Base-by-base conservation (phyloP, 2,113 vertebrate genomes). In the Pygoscelis antarcticus region DNA sequence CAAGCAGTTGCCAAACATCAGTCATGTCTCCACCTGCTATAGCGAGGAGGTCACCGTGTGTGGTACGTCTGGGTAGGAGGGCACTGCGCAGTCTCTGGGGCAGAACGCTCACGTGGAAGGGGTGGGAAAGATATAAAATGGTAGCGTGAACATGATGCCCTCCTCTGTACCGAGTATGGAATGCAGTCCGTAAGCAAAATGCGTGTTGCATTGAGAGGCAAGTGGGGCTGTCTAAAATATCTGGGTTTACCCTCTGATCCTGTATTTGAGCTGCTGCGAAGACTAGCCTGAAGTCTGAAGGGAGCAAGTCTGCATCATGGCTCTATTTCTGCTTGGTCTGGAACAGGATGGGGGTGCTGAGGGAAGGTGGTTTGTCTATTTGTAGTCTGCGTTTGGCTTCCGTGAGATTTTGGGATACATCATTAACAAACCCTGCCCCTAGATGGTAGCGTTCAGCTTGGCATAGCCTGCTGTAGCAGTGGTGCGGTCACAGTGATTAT, bases 41-140 rank as follows among this genome's bases (percentile, higher is more conserved):
- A 98, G 98, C 3, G 99, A 99, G 95, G 99, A 99, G 96, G 98
- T 99, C 94, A 99, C 99, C 0, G 99, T 99, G 92, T 99, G 99
- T 8, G 99, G 99, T 99, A 98, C 32, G 97, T 78, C 54, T 25
- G 36, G 40, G 26, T 9, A 32, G 54, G 36, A 51, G 52, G n/a
- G 88, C 32, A 15, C 44, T 38, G 25, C 2, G 2, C 44, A 29
- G 76, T 15, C 57, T n/a, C 27, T 1, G 4, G 66, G 52, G 29
- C 66, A 40, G 20, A 36, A 46, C 1, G 3, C 32, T 71, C 34
- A 4, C 0, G 1, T 16, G 75, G 44, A 61, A 88, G 40, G 32
- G 44, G 16, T 52, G 54, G 60, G 19, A 29, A 62, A 60, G 36
- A 13, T 2, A 9, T 1, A 15, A 60, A 60, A 57, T 2, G 30